phyloP scores from a whole-genome alignment of 2,888 invertebrate genomes.

The Monoplex corrugatus region DNA sequence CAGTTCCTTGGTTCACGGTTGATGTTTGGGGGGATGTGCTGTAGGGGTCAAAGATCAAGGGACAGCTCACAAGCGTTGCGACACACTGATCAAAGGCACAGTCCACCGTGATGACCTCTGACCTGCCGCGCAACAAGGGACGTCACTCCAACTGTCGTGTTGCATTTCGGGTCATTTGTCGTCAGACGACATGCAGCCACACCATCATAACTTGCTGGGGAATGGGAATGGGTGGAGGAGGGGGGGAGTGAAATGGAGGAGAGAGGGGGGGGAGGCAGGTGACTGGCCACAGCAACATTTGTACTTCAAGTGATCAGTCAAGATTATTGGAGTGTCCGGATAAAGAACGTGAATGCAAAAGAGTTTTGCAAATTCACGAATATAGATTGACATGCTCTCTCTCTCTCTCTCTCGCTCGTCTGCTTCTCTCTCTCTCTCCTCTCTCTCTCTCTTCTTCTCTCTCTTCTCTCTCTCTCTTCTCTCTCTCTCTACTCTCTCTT shows the following conservation, averaged over 20 bases:
- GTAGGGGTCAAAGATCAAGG: conserved; percentile 27
- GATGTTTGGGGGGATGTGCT: not conserved
- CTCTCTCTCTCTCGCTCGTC: no score
- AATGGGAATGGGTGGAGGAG: not conserved
- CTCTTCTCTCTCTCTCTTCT: conserved; percentile 25
- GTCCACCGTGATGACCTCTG: conserved; percentile 23
- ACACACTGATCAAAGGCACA: conserved; percentile 29
- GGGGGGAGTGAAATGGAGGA: not conserved
- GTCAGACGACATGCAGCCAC: conserved; percentile 32
- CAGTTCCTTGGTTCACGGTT: not conserved
- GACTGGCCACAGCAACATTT: no score
- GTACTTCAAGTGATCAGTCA: not conserved
- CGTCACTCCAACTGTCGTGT: conserved; percentile 37
- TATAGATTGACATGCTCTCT: no score
- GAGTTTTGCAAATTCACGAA: no score
- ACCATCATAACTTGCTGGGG: conserved; percentile 30
- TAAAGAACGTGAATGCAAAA: not conserved
- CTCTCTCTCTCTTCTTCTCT: not conserved
- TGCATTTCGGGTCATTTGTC: conserved; percentile 45
- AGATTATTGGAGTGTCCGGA: not conserved
- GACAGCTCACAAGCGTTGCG: conserved; percentile 30
- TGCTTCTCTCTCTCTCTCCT: no score
- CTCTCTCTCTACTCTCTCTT: no score
- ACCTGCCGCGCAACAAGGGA: conserved; percentile 37
- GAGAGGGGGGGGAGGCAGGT: not conserved